Base-by-base conservation (phyloP, 2,888 invertebrate species). In the Microctonus aethiopoides region DNA sequence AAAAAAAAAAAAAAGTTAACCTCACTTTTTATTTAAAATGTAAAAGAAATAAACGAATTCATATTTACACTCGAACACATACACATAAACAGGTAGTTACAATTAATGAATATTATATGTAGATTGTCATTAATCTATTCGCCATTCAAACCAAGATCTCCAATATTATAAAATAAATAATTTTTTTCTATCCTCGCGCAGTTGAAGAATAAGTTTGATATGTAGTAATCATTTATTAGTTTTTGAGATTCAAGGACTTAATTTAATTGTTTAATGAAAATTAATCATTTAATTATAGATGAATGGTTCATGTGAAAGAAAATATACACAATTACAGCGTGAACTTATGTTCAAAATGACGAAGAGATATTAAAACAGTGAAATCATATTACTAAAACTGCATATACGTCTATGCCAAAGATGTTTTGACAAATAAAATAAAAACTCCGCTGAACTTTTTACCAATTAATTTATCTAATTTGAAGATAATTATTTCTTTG, bases 321-420 rank as follows among this genome's bases (percentile, higher is more conserved):
- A 62, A 59, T 22, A 64, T 66, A 70, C 32, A n/a, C n/a, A n/a
- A n/a, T n/a, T n/a, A n/a, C n/a, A n/a, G n/a, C n/a, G n/a, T n/a
- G n/a, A n/a, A n/a, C n/a, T n/a, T n/a, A n/a, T n/a, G n/a, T n/a
- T n/a, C n/a, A n/a, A n/a, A n/a, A n/a, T n/a, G n/a, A n/a, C n/a
- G n/a, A n/a, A n/a, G n/a, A n/a, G n/a, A 24, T 67, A 52, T 60
- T 54, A 74, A 57, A 41, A 70, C 60, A 67, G 62, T 34, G 61
- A 67, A 46, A 61, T 54, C 69, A 57, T 67, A 56, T n/a, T 51
- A 54, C 26, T 59, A 29, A 20, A 46, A 56, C 51, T 59, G 67
- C 65, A 51, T 62, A 46, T 64, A 70, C 76, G 77, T 80, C 78
- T 79, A 82, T 82, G 77, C 84, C 84, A 84, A 84, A 84, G 84